Percentiles rank a stretch among this genome's conserved stretches.
Conservation (phyloP, 2,113 vertebrate genomes). For the Cettia cetti region DNA sequence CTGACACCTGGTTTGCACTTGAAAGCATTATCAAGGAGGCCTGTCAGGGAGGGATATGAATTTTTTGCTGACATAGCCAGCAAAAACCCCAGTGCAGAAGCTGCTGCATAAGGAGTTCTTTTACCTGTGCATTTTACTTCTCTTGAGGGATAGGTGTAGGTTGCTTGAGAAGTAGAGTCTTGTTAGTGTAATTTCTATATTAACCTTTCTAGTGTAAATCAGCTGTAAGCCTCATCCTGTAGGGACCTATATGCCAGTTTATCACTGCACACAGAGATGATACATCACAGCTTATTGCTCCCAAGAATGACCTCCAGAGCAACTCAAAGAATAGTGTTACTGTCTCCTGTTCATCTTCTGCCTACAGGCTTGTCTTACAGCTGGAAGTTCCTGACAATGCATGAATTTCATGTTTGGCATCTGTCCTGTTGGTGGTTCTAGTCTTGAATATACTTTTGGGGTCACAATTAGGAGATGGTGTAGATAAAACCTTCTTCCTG, state of each 20-base stretch:
- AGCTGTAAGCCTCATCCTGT: neutral
- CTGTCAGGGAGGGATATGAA: neutral
- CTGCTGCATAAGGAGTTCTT: conserved; percentile 3
- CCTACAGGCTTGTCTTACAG: neutral
- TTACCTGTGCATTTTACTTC: neutral
- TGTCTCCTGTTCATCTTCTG: neutral
- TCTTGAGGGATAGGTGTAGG: neutral
- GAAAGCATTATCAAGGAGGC: conserved; percentile 25
- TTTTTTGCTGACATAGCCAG: conserved; percentile 40
- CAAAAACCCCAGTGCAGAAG: neutral
- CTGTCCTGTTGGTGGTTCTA: neutral
- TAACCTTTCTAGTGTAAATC: conserved; percentile 40
- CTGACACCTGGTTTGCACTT: conserved; percentile 38
- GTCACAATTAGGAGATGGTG: neutral
- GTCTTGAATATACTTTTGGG: neutral
- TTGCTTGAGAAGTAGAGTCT: neutral
- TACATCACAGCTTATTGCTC: neutral
- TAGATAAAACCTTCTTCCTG: neutral
- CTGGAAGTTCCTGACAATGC: neutral
- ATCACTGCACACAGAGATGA: neutral
- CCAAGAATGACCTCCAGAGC: neutral
- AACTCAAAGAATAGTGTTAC: neutral
- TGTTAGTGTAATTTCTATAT: conserved; percentile 4
- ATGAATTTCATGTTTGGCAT: neutral
- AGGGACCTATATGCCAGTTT: neutral